Evolutionary conservation across 2,113 vertebrate species (phyloP), one percentile per base, ranked within the genome.

Genomic region (Oenanthe melanoleuca): DNA sequence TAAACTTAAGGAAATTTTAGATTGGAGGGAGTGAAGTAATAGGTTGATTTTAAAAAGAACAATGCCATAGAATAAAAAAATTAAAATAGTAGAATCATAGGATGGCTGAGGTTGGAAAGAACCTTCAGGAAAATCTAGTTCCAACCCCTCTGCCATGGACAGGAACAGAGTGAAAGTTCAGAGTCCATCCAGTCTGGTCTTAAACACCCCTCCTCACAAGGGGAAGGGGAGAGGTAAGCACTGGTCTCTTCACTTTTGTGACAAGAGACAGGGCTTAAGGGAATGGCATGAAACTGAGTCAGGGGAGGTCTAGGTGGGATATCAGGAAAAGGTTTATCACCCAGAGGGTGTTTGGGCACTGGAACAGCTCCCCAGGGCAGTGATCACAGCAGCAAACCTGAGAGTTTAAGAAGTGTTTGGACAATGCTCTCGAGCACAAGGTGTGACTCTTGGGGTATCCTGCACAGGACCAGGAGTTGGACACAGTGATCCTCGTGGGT

Each of bases 131-230:
- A 37, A 22, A 65, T 28, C 10, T 20, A 9, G 14, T 59, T 80
- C 52, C 77, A 73, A 9, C 1, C 6, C 2, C 16, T 8, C 33
- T 57, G 22, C 37, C 23, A 19, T 1, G 2, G 37, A 16, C n/a
- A n/a, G n/a, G n/a, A n/a, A n/a, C n/a, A n/a, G n/a, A n/a, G n/a
- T n/a, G n/a, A n/a, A n/a, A n/a, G n/a, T 57, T 59, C 52, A 45
- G 60, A 38, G 5, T 59, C 44, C 44, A 50, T 57, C 22, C 26
- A 37, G 4, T 33, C 37, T 52, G 26, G 37, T 42, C 33, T 80
- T 52, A 57, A 52, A 52, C 15, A 59, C 5, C 4, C 8, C 15
- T 50, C 9, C 31, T 33, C 37, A 23, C 0, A 0, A 52, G 37
- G 8, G 33, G 22, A 72, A 34, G 12, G 14, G 12, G 12, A 57